Conservation (phyloP, 2,888 invertebrate genomes). For the Hemicrepidius hirtus region DNA sequence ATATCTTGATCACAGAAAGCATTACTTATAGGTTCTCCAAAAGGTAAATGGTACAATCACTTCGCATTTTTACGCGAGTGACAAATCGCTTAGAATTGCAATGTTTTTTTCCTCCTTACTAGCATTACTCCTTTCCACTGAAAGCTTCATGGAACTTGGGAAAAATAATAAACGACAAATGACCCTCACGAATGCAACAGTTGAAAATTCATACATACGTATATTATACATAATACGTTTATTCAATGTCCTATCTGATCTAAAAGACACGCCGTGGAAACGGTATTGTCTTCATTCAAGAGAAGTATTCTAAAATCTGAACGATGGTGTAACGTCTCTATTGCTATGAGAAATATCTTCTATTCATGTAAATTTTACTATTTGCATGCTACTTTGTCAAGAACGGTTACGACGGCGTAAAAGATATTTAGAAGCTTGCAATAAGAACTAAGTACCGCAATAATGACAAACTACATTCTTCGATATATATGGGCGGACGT, state of each 20-base stretch:
- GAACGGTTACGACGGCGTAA: not conserved
- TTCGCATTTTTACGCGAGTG: slow-evolving; percentile 31
- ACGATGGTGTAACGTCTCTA: slow-evolving; percentile 31
- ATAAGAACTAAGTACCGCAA: not conserved
- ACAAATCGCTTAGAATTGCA: slow-evolving; percentile 32
- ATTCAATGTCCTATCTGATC: slow-evolving; percentile 44
- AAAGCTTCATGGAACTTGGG: too few species aligned
- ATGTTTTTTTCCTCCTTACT: not conserved
- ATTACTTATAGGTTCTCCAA: slow-evolving; percentile 25
- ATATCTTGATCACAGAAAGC: slow-evolving; percentile 29
- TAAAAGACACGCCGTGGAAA: slow-evolving; percentile 53
- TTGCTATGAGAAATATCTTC: slow-evolving; percentile 35
- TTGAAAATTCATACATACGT: slow-evolving; percentile 19
- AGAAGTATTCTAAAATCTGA: slow-evolving; percentile 21
- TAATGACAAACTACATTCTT: slow-evolving; percentile 10
- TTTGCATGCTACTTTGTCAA: slow-evolving; percentile 27
- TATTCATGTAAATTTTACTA: slow-evolving; percentile 35
- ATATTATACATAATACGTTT: slow-evolving; percentile 1
- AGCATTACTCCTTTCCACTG: too few species aligned
- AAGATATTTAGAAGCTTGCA: not conserved
- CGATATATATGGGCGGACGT: slow-evolving; percentile 11
- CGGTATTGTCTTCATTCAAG: slow-evolving; percentile 49
- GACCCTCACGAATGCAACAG: slow-evolving; percentile 25
- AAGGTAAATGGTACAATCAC: slow-evolving; percentile 37
- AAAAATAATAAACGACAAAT: slow-evolving; percentile 15